These are phyloP conservation scores for Alexandromys oeconomus DNA, from an alignment of 2,797 vertebrate genomes.

Conservation along the genomic window DNA sequence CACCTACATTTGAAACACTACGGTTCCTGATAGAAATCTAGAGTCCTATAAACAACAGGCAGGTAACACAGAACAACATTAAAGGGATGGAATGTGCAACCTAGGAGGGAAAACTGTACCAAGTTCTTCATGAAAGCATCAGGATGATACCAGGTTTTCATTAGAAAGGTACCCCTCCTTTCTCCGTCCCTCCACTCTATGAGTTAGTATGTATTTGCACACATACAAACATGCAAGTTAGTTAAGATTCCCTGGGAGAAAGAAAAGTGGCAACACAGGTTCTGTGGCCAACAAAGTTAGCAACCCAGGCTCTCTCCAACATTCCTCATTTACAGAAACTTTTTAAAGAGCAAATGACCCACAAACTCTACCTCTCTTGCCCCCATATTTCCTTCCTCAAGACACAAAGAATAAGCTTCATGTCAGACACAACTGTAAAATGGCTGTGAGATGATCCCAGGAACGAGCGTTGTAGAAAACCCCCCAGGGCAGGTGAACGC, in stretches of 20 bases:
- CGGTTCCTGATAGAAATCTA: background rate
- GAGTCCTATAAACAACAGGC: background rate
- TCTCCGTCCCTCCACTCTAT: background rate
- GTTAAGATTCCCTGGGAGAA: conserved; percentile 25
- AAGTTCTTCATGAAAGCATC: background rate
- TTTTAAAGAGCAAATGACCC: conserved; percentile 53
- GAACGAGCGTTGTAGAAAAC: background rate
- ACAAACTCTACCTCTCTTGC: background rate
- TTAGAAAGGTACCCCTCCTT: background rate
- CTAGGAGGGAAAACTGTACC: background rate
- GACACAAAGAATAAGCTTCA: background rate
- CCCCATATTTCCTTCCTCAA: background rate
- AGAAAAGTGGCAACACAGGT: background rate
- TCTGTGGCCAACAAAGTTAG: background rate
- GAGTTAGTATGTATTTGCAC: background rate
- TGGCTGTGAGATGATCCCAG: background rate
- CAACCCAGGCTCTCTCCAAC: background rate
- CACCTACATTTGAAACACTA: background rate
- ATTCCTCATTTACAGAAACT: conserved; percentile 9
- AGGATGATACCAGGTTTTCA: conserved; percentile 24
- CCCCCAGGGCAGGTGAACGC: background rate
- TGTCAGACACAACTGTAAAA: conserved; percentile 1
- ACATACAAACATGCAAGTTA: background rate
- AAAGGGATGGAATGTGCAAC: background rate
- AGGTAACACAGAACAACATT: background rate